Base-by-base conservation (phyloP, 1,140 invertebrate species). In the Bombus fervidus region DNA sequence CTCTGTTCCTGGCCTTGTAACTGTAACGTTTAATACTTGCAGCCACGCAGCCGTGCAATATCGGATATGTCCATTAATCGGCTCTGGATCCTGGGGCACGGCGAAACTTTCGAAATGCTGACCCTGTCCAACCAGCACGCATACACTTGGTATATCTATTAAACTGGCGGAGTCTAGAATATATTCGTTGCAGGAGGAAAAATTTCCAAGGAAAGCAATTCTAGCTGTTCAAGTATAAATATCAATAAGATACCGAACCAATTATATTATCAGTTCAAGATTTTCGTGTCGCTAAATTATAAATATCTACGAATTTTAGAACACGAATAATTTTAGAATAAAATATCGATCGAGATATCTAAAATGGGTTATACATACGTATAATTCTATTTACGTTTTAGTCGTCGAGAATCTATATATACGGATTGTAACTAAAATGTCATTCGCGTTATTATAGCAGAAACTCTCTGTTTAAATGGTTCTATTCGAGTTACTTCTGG, bases 11-110 rank as follows among this genome's bases (percentile, higher is more conserved):
- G 79, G 79, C 64, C 86, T 80, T 75, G 83, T 87, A 87, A 85
- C 86, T 75, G 83, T 87, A 87, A 85, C 86, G 69, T 87, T 87
- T 81, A 84, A 87, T 87, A 87, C 86, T 79, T 79, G 86, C 82
- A 69, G 39, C 31, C 66, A 85, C 43, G 82, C 82, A 79, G 76
- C 81, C 81, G 85, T 86, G 85, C 85, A 86, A 86, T 86, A 86
- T 86, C 85, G 73, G 81, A 86, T 86, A 83, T 72, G 74, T 86
- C 85, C 81, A 83, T 86, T 86, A 86, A 86, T 86, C 85, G 85
- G 85, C 81, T 86, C 85, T 86, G 73, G 43, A 80, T 74, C 69
- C 74, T 25, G 41, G 78, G 71, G 34, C 71, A 31, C 79, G 71
- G 22, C 31, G 59, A 85, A 85, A 85, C 78, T 85, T 85, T 85